Evolutionary conservation across 1,140 invertebrate genomes (phyloP), one percentile per base, ranked within the genome.

Genomic region (Dreissena polymorpha): DNA sequence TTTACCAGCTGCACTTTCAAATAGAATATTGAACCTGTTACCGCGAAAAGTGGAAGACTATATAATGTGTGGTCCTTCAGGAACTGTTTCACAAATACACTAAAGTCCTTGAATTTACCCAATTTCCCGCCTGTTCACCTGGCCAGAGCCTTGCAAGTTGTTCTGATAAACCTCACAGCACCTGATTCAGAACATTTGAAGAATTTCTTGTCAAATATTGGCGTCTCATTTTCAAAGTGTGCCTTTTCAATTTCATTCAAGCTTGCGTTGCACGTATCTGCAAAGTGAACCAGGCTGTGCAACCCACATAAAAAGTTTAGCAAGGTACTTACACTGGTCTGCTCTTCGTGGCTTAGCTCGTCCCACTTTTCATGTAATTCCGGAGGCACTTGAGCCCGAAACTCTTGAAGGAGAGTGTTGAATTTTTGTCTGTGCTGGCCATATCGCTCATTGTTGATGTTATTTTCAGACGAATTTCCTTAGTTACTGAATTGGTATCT

Each of bases 251-350:
- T 14, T 75, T 76, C 51, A n/a, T 18, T 39, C n/a, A 85, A 25
- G 13, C 16, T 14, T 10, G 23, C 10, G 49, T 85, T 76, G 18
- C 39, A 21, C 21, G 55, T 21, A 67, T 86, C 85, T 49, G 81
- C 85, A 64, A 84, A 76, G 39, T 84, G 72, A 18, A 84, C 74
- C 2, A 79, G 67, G 12, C 68, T 12, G 73, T 86, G 75, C 12
- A 84, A 71, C 14, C 85, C 85, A 79, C 81, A 80, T 25, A 80
- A 80, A 29, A 80, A 80, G 29, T 80, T 80, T n/a, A 80, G 27
- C 13, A 80, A 5, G 0, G 68, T 60, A 63, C 49, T 67, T 55
- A 55, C 75, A 69, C 60, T 51, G 16, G 57, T n/a, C 55, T 84
- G 68, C 23, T 86, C 60, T 53, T 51, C 53, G 16, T 39, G 13